A percentile compares a stretch with the other conserved stretches of the same genome.
Conservation (phyloP, 2,113 vertebrate species). For the Petromus typicus region DNA sequence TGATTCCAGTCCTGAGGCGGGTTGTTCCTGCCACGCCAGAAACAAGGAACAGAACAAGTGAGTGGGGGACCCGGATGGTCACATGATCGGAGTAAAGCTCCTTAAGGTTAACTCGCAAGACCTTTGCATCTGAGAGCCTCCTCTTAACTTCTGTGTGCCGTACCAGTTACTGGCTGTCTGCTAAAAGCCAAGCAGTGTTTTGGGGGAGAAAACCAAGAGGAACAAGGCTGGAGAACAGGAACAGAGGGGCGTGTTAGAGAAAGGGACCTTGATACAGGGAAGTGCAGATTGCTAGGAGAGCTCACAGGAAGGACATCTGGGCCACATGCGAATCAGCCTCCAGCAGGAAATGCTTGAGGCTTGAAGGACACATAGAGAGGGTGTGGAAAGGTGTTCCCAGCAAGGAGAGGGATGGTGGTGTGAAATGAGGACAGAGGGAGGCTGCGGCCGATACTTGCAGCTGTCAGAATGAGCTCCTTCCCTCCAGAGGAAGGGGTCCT, state of each 20-base stretch:
- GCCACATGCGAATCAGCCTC: background rate
- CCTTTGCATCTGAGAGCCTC: background rate
- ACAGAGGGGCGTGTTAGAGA: background rate
- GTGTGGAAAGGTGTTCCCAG: background rate
- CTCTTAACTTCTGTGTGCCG: background rate
- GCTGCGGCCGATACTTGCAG: background rate
- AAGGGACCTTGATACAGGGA: background rate
- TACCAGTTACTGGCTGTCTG: background rate
- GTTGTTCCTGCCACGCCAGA: background rate
- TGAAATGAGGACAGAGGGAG: background rate
- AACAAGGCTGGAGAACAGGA: background rate
- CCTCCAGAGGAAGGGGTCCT: background rate
- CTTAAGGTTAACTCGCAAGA: background rate
- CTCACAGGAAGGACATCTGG: background rate
- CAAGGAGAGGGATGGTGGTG: background rate
- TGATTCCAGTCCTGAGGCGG: background rate
- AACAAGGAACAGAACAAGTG: background rate
- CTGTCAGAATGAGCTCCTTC: background rate
- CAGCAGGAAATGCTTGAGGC: background rate
- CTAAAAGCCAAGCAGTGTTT: conserved; percentile 11
- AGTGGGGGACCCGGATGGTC: background rate
- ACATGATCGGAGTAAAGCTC: background rate
- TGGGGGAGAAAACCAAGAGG: background rate
- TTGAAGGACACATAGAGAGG: background rate
- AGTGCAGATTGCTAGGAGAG: background rate